Conservation (phyloP, 2,888 invertebrate genomes). For the Limnephilus marmoratus region DNA sequence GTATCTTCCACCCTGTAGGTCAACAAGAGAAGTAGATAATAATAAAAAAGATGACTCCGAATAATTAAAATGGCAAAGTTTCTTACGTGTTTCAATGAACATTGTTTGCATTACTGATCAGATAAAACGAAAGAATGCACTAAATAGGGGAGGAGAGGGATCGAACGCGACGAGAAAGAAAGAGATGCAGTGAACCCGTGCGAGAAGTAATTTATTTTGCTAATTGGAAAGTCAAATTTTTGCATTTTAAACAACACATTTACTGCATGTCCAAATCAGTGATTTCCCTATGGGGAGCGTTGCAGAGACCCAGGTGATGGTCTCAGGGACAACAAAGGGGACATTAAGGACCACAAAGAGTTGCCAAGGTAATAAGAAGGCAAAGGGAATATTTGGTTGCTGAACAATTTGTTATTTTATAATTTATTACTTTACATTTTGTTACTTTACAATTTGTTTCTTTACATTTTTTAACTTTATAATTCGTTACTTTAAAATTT, state of each 20-base stretch:
- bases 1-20: too few relatives aligned
- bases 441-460: too few relatives aligned
- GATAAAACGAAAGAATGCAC: not conserved
- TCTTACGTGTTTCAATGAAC: not conserved
- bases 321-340: not conserved
- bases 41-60: too few relatives aligned
- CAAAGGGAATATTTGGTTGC: not conserved
- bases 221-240: slow-evolving; percentile 70
- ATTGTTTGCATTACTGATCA: too few relatives aligned
- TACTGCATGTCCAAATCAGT: not conserved
- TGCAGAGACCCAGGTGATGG: too few relatives aligned
- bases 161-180: not conserved
- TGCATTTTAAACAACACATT: slow-evolving; percentile 19
- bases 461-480: too few relatives aligned
- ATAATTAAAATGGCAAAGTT: not conserved
- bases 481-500: too few relatives aligned
- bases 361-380: not conserved
- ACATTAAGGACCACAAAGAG: not conserved
- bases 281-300: too few relatives aligned
- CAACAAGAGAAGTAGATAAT: too few relatives aligned
- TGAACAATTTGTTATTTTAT: too few relatives aligned
- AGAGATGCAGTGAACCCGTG: slow-evolving; percentile 9
- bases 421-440: too few relatives aligned
- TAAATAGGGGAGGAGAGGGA: not conserved
- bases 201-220: slow-evolving; percentile 69